Evolutionary conservation across 64 coral and sea anemone species (phyloP).

Genomic region (Cladopsammia gracilis): DNA sequence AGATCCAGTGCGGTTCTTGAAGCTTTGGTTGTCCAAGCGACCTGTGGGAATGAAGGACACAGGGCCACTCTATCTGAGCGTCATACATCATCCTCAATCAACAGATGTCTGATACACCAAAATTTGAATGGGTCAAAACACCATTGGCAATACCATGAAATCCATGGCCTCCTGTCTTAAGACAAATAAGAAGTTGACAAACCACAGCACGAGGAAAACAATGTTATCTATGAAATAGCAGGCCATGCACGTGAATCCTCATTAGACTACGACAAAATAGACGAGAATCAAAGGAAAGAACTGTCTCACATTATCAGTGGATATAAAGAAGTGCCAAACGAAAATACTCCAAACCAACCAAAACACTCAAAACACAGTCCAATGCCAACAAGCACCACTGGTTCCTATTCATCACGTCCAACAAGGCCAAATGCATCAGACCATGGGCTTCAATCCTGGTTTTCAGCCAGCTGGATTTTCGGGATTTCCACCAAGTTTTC

Average conservation of each 20-base stretch:
- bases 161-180: no score
- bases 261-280: slow-evolving; percentile 63
- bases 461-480: neutral
- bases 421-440: slow-evolving; percentile 4
- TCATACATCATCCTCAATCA: slow-evolving; percentile 29
- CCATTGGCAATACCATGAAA: no score
- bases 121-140: no score
- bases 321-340: neutral
- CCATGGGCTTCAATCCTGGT: slow-evolving; percentile 6
- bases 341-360: neutral
- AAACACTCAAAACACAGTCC: neutral
- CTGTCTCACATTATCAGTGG: neutral
- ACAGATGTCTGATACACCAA: slow-evolving; percentile 43
- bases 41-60: no score
- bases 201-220: slow-evolving; percentile 76
- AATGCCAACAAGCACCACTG: neutral
- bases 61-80: no score
- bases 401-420: neutral
- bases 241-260: slow-evolving; percentile 74
- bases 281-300: neutral
- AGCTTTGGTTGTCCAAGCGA: no score
- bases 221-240: slow-evolving; percentile 64
- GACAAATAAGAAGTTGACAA: no score
- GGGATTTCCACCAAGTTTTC: slow-evolving; percentile 5
- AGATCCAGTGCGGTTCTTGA: slow-evolving; percentile 40